Conservation (phyloP, 2,113 vertebrate species). For the Martes martes region DNA sequence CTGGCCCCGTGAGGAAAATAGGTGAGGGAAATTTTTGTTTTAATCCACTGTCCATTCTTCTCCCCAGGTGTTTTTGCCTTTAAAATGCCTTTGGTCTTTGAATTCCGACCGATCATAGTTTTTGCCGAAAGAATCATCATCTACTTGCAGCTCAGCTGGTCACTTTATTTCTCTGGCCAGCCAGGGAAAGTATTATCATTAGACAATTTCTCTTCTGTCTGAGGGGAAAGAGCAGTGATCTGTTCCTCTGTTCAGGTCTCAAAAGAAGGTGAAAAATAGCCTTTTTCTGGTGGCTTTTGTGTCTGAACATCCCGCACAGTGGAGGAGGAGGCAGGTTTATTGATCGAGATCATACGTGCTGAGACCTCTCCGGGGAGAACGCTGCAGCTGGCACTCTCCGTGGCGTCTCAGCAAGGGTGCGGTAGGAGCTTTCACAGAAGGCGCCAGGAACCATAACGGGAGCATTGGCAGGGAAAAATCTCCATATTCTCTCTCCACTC, state of each 20-base stretch:
- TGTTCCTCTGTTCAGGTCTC: neutral
- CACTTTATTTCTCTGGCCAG: constrained; percentile 32
- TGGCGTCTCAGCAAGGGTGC: neutral
- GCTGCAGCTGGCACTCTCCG: neutral
- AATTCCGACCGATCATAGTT: constrained; percentile 49
- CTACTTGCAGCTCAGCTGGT: constrained; percentile 43
- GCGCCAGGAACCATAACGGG: neutral
- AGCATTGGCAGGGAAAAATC: neutral
- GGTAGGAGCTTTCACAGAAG: neutral
- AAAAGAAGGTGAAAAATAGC: constrained; percentile 44
- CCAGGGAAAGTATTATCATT: constrained; percentile 57
- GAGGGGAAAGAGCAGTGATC: constrained; percentile 59
- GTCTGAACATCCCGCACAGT: neutral
- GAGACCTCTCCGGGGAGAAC: neutral
- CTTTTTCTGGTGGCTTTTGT: constrained; percentile 37
- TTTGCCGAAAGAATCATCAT: constrained; percentile 60
- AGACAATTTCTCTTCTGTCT: constrained; percentile 62
- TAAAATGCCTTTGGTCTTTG: constrained; percentile 64
- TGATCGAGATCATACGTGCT: neutral
- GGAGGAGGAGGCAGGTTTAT: constrained; percentile 6
- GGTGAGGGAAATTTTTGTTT: constrained; percentile 58
- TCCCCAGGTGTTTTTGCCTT: constrained; percentile 50
- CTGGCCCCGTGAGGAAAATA: constrained; percentile 56
- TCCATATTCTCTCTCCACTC: neutral
- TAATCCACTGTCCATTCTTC: constrained; percentile 53